phyloP scores from a whole-genome alignment of 1,140 invertebrate genomes.

The Drosophila albomicans region DNA sequence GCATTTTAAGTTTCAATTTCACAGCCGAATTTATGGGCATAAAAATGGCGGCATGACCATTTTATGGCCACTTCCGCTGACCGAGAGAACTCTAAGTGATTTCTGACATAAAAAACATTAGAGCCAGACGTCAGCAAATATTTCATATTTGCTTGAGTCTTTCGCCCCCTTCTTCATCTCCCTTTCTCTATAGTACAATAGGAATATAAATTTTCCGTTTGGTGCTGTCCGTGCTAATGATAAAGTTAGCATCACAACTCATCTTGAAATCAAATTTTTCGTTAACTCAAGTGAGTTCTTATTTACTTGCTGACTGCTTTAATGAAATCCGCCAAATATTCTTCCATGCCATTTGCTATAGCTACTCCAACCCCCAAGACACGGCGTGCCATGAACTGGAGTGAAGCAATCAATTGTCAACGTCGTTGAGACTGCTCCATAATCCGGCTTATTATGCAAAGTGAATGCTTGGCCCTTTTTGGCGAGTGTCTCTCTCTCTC shows the following conservation, averaged over 20 bases:
- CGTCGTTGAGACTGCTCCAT: constrained; percentile 48
- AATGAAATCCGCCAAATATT: constrained; percentile 65
- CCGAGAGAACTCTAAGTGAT: constrained; percentile 74
- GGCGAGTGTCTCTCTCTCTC: constrained; percentile 6
- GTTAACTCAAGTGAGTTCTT: constrained; percentile 31
- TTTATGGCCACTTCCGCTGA: constrained; percentile 79
- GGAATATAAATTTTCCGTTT: not conserved
- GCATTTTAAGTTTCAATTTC: constrained; percentile 84
- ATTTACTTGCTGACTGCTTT: constrained; percentile 42
- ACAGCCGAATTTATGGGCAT: constrained; percentile 78
- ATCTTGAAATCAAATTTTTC: constrained; percentile 59
- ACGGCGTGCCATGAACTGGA: not conserved
- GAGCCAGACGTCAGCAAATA: constrained; percentile 40
- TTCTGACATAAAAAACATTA: constrained; percentile 80
- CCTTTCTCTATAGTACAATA: too few species aligned
- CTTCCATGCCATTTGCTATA: constrained; percentile 60
- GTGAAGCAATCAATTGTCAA: constrained; percentile 69
- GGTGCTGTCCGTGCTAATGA: constrained; percentile 43
- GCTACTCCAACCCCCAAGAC: constrained; percentile 6
- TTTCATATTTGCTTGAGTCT: constrained; percentile 19
- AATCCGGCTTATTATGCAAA: constrained; percentile 82
- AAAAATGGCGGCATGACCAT: constrained; percentile 62
- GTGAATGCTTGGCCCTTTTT: constrained; percentile 53
- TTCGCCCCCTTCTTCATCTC: not conserved
- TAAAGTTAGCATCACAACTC: constrained; percentile 42